phyloP scores from a whole-genome alignment of 2,797 vertebrate genomes.

The Acanthornis magna region DNA sequence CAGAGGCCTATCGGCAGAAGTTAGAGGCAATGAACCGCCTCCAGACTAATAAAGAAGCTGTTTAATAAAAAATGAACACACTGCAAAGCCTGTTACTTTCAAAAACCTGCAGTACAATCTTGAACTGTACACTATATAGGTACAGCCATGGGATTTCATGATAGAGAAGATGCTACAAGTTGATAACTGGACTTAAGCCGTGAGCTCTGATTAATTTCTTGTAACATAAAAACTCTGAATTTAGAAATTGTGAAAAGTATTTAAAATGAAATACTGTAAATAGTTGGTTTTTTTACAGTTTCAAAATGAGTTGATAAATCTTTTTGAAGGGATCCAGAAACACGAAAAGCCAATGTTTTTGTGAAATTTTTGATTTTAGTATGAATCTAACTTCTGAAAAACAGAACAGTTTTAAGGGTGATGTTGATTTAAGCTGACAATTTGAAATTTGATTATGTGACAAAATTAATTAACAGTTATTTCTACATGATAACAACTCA shows the following conservation, averaged over 20 bases:
- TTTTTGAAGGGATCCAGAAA: constrained; percentile 80
- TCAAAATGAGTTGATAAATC: constrained; percentile 79
- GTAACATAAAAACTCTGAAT: constrained; percentile 79
- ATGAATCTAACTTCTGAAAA: constrained; percentile 77
- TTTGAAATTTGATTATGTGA: constrained; percentile 73
- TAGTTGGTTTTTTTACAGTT: constrained; percentile 83
- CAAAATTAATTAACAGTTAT: constrained; percentile 70
- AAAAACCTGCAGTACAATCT: constrained; percentile 68
- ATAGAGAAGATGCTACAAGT: constrained; percentile 68
- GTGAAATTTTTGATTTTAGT: constrained; percentile 79
- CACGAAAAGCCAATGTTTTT: constrained; percentile 76
- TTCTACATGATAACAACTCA: constrained; percentile 67
- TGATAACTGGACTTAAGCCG: constrained; percentile 75
- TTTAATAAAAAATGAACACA: constrained; percentile 69
- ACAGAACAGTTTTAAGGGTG: constrained; percentile 81
- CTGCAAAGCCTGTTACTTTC: constrained; percentile 65
- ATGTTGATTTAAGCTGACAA: constrained; percentile 73
- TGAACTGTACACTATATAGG: constrained; percentile 67
- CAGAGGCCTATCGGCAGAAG: constrained; percentile 86
- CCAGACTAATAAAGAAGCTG: constrained; percentile 84
- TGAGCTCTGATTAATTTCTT: constrained; percentile 76
- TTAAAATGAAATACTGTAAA: constrained; percentile 85
- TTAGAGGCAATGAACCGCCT: constrained; percentile 87
- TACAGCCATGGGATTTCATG: constrained; percentile 60
- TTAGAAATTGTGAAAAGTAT: constrained; percentile 82